These are phyloP conservation scores for Brachypodius melanocephalos DNA, from an alignment of 2,113 vertebrate species.

Conservation along the genomic window DNA sequence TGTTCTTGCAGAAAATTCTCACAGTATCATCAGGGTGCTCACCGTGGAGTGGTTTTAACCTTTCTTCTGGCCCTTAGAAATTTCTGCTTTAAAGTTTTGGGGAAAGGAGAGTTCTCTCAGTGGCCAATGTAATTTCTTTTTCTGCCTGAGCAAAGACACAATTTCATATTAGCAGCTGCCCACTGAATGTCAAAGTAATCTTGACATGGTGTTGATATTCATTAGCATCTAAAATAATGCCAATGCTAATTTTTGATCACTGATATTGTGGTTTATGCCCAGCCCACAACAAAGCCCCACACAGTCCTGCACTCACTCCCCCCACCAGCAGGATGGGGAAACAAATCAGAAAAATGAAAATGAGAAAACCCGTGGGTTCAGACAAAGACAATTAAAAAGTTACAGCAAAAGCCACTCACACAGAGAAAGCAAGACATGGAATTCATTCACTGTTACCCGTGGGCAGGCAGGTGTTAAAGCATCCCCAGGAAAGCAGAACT, in stretches of 20 bases:
- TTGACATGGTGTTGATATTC: not conserved
- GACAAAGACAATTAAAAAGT: not conserved
- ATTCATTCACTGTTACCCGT: not conserved
- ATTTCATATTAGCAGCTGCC: not conserved
- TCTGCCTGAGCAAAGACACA: not conserved
- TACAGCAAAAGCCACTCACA: not conserved
- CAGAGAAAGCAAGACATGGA: not conserved
- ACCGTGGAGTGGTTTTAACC: not conserved
- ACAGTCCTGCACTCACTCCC: not conserved
- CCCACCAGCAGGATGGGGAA: not conserved
- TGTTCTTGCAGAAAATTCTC: not conserved
- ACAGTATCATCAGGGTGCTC: fast-evolving
- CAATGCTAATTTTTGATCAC: not conserved
- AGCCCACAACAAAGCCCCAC: not conserved
- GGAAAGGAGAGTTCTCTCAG: not conserved
- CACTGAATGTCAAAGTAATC: not conserved
- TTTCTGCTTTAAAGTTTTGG: not conserved
- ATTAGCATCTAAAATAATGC: not conserved
- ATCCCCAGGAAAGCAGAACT: not conserved
- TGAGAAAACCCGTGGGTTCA: not conserved
- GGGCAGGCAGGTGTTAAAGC: not conserved
- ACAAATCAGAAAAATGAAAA: not conserved
- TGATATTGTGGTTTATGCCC: not conserved
- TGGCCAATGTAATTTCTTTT: not conserved
- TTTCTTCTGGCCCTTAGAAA: not conserved